Evolutionary conservation across 2,888 invertebrate species (phyloP), one percentile per base, ranked within the genome.

Genomic region (Eugnorisma glareosa): DNA sequence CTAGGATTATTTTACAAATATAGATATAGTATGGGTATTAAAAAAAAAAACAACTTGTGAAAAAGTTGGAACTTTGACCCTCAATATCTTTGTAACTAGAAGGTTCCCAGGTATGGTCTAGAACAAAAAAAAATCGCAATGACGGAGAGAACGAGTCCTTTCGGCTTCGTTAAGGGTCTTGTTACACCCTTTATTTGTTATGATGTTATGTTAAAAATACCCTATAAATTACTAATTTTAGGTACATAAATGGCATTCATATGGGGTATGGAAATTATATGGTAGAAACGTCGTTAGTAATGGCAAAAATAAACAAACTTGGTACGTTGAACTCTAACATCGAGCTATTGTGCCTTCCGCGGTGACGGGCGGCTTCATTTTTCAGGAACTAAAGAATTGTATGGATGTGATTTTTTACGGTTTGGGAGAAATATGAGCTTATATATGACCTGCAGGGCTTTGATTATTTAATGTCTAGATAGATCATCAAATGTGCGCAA

Each of bases 261-360:
- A 67, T 45, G 59, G 67, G 70, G 67, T 82, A 85, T 85, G 74
- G 11, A 28, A 63, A 67, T 18, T 43, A 37, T 11, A 61, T 21
- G 18, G 45, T 21, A 59, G 31, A 21, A 79, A 84, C 86, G 73
- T 37, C 45, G 51, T 54, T 72, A 68, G 75, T 88, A 81, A 84
- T 80, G 79, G 84, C 75, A 86, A 84, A 88, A 89, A 90, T 88
- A 83, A 80, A 86, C 83, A 81, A 87, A 85, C 88, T 81, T 76
- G 82, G 83, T 81, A 67, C 94, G 88, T 90, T 94, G 94, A 94
- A 93, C 94, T 93, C 91, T 92, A 82, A 82, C 91, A 86, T 89
- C 88, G 76, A 71, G 81, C 81, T 84, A 89, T 89, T 89, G 88
- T 89, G 85, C 89, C 88, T 92, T 90, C 90, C 89, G 90, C 86